These are phyloP conservation scores for Stylophora pistillata DNA, from an alignment of 64 coral and sea anemone species.

Conservation along the genomic window DNA sequence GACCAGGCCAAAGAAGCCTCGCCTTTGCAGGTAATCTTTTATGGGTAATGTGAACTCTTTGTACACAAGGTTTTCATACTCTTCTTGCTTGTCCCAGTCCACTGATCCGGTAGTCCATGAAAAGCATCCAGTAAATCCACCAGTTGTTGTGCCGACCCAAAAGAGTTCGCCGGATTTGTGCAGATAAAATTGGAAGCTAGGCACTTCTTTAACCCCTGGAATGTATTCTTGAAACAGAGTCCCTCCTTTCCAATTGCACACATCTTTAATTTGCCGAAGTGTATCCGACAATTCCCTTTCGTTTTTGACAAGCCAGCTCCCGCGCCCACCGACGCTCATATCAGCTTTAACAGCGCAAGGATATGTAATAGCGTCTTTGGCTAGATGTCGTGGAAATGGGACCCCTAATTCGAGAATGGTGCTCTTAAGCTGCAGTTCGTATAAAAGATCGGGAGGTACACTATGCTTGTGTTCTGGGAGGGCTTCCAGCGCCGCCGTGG, in stretches of 20 bases:
- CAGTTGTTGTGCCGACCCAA: conserved; percentile 29
- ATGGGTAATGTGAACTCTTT: conserved; percentile 44
- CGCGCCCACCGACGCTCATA: not conserved
- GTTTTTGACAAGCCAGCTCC: conserved; percentile 12
- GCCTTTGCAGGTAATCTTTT: conserved; percentile 13
- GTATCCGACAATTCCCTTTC: not conserved
- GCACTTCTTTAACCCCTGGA: conserved; percentile 1
- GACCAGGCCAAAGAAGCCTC: conserved; percentile 51
- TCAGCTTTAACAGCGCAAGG: conserved; percentile 46
- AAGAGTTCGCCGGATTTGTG: conserved; percentile 2
- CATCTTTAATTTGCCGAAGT: not conserved
- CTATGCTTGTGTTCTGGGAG: conserved; percentile 32
- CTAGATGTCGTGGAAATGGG: not conserved
- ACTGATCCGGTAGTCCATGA: conserved; percentile 6
- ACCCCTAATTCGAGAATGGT: conserved; percentile 20
- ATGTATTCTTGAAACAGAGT: conserved; percentile 21
- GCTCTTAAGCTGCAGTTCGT: conserved; percentile 32
- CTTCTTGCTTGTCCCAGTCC: conserved; percentile 35
- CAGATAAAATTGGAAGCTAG: conserved; percentile 46
- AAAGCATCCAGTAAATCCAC: conserved; percentile 7
- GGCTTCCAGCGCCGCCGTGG: conserved; percentile 21
- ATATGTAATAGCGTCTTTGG: not conserved
- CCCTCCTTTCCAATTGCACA: conserved; percentile 20
- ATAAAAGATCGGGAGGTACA: conserved; percentile 23
- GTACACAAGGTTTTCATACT: conserved; percentile 25